Evolutionary conservation across 2,888 invertebrate species (phyloP), one percentile per base, ranked within the genome.

Genomic region (Sericinus montela): DNA sequence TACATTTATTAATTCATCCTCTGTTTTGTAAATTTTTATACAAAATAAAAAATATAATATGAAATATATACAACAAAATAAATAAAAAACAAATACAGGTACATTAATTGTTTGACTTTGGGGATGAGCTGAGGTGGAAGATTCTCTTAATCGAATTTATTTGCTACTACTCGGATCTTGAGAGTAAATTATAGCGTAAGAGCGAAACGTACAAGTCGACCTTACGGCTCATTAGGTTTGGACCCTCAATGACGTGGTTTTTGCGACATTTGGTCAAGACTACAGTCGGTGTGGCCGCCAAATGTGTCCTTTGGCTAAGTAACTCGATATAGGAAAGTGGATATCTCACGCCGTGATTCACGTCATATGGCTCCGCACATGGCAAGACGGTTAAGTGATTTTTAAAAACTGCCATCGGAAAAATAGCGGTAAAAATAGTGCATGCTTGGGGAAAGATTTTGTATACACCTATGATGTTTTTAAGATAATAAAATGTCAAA

Each of bases 361-460:
- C 64, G 65, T 72, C 82, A 80, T 67, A 79, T 80, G 82, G 62
- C 45, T 48, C 59, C 60, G 66, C 81, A 81, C 67, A 80, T 82
- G 83, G 72, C 62, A 64, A 66, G 73, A 68, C 66, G 80, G 71
- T 72, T 77, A 77, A 29, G 36, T 40, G 49, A 49, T 45, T 50
- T n/a, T 30, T 11, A 45, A 41, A 39, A 35, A 2, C 34, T 15
- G 32, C 15, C 29, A 8, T 9, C 1, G 13, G 34, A 15, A 44
- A 32, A 36, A 44, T 23, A 35, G 30, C 36, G 39, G 44, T 48
- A 25, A 37, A 9, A 36, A 36, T 15, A 42, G 60, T 43, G 59
- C 58, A 53, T 35, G 57, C n/a, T 49, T 9, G 10, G 10, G 10
- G 0, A 30, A 30, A 10, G 30, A 3, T 32, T 32, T 13, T 30